Conservation (phyloP, 2,888 invertebrate species). For the Nemapogon koenigi region DNA sequence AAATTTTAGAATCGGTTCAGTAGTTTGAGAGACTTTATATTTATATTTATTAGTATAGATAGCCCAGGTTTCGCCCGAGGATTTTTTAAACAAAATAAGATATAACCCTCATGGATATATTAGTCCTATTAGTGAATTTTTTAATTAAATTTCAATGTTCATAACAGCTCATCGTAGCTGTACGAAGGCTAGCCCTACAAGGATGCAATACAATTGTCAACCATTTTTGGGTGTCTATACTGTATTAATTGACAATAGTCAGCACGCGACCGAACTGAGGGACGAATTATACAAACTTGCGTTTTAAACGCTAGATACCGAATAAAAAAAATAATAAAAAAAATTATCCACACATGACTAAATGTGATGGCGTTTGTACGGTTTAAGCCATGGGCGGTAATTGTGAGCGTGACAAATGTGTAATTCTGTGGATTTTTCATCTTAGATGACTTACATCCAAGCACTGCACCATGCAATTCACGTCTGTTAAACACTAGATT, state of each 20-base stretch:
- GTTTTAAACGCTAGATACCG: constrained; percentile 2
- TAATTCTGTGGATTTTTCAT: too few relatives aligned
- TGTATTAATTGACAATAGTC: constrained; percentile 36
- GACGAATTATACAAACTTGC: constrained; percentile 2
- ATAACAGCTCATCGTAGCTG: constrained; percentile 14
- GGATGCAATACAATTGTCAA: constrained; percentile 35
- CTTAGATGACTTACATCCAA: too few relatives aligned
- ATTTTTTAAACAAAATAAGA: too few relatives aligned
- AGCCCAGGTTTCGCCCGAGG: too few relatives aligned
- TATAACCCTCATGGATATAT: not conserved
- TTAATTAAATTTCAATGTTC: constrained; percentile 5
- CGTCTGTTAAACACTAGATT: too few relatives aligned
- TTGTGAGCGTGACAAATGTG: too few relatives aligned
- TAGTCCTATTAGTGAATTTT: not conserved
- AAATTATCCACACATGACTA: not conserved
- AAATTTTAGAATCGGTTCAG: too few relatives aligned
- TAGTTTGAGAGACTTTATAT: too few relatives aligned
- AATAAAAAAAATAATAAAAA: not conserved
- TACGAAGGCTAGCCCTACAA: constrained; percentile 25
- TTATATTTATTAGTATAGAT: too few relatives aligned
- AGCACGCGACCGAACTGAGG: constrained; percentile 27
- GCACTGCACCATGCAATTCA: too few relatives aligned
- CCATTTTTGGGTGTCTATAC: constrained; percentile 33
- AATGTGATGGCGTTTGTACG: too few relatives aligned
- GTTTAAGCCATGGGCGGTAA: too few relatives aligned